A percentile compares a stretch with the other conserved stretches of the same genome.
These are phyloP conservation scores for Wasmannia auropunctata DNA, from an alignment of 1,140 invertebrate species.

Conservation along the genomic window DNA sequence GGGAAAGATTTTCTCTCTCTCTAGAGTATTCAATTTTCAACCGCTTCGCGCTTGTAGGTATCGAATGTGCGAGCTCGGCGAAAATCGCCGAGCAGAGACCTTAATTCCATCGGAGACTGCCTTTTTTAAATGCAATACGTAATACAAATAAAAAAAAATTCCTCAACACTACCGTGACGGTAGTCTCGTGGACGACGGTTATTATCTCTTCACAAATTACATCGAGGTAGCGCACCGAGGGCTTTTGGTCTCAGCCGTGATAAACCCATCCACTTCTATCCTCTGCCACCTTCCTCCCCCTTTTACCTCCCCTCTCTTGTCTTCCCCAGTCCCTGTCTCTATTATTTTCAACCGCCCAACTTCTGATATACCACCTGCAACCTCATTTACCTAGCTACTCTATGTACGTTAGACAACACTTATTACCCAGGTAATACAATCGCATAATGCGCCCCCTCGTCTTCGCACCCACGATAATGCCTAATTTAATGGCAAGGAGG, in stretches of 20 bases:
- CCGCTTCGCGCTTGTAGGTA: not conserved
- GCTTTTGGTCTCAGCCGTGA: slow-evolving; percentile 64
- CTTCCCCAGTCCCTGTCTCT: not conserved
- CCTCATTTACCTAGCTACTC: slow-evolving; percentile 65
- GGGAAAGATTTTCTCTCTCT: not conserved
- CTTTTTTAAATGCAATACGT: slow-evolving; percentile 73
- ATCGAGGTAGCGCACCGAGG: slow-evolving; percentile 42
- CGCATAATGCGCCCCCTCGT: slow-evolving; percentile 68
- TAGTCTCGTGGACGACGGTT: slow-evolving; percentile 54
- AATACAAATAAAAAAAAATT: slow-evolving; percentile 62
- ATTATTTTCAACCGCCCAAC: slow-evolving; percentile 65
- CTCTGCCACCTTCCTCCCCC: slow-evolving; percentile 11
- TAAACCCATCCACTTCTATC: slow-evolving; percentile 65
- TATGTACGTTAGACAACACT: slow-evolving; percentile 69
- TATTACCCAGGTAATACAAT: slow-evolving; percentile 74
- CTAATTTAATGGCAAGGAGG: slow-evolving; percentile 69
- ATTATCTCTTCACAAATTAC: slow-evolving; percentile 75
- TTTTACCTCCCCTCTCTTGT: not conserved
- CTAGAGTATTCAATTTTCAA: slow-evolving; percentile 10
- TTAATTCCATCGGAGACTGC: slow-evolving; percentile 60
- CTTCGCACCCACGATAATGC: slow-evolving; percentile 59
- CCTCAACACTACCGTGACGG: slow-evolving; percentile 36
- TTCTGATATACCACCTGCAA: slow-evolving; percentile 63
- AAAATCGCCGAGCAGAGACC: slow-evolving; percentile 21
- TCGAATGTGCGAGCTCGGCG: not conserved